Evolutionary conservation across 2,888 invertebrate species (phyloP).

Genomic region (Quadroppia sp.): DNA sequence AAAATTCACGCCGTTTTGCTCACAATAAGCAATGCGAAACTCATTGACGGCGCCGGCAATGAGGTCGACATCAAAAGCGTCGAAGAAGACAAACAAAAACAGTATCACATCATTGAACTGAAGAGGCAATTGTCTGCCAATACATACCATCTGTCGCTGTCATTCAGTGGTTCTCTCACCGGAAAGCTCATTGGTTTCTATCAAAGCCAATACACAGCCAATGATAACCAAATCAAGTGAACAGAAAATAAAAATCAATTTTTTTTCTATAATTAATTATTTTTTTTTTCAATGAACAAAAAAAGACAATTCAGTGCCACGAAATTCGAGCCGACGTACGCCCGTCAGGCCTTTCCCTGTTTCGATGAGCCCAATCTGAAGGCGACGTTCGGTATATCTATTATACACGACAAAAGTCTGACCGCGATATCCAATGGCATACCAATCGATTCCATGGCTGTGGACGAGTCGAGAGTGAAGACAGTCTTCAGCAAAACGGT

Average conservation of each 20-base stretch:
- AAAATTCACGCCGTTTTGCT: constrained; percentile 29
- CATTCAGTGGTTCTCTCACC: constrained; percentile 17
- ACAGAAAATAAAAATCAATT: neutral
- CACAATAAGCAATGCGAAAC: neutral
- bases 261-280: too few species aligned
- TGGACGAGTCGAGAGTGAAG: neutral
- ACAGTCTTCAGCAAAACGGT: constrained; percentile 41
- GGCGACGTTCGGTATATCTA: constrained; percentile 45
- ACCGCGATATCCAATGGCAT: constrained; percentile 29
- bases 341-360: constrained; percentile 87
- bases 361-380: constrained; percentile 71
- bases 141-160: constrained; percentile 14
- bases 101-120: constrained; percentile 19
- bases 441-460: neutral
- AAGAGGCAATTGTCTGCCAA: neutral
- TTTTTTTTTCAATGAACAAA: neutral
- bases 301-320: constrained; percentile 75
- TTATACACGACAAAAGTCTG: constrained; percentile 43
- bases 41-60: neutral
- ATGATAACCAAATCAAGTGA: constrained; percentile 35
- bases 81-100: neutral
- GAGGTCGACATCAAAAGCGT: neutral
- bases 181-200: constrained; percentile 40
- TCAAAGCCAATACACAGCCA: constrained; percentile 27
- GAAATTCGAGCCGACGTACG: constrained; percentile 92